These are phyloP conservation scores for Torymus texanus DNA, from an alignment of 2,888 invertebrate genomes.

Conservation along the genomic window DNA sequence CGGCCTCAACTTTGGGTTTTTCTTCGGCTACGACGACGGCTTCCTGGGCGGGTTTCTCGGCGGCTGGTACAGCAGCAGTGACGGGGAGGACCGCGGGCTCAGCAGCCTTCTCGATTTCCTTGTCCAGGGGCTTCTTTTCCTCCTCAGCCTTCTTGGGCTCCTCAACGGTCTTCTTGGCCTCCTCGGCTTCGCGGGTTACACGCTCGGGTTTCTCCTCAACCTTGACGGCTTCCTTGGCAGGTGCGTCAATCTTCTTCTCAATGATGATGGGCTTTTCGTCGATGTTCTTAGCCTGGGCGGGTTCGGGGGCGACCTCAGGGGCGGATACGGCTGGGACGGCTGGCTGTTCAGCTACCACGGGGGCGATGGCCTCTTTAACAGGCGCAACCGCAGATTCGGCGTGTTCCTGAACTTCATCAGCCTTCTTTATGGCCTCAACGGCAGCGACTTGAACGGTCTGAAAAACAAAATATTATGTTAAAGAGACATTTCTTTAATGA, in stretches of 20 bases:
- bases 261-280: slow-evolving; percentile 41
- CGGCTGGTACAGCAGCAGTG: background rate
- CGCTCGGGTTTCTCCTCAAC: slow-evolving; percentile 53
- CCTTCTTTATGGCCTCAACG: slow-evolving; percentile 15
- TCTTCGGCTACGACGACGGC: slow-evolving; percentile 42
- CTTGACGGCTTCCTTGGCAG: slow-evolving; percentile 61
- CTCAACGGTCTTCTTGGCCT: slow-evolving; percentile 45
- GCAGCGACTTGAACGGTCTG: slow-evolving; percentile 19
- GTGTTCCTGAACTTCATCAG: slow-evolving; percentile 28
- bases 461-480: background rate
- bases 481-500: too few relatives aligned
- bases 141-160: slow-evolving; percentile 29
- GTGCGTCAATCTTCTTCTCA: slow-evolving; percentile 54
- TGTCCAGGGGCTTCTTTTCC: slow-evolving; percentile 23
- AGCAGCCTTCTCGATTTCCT: slow-evolving; percentile 27
- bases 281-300: slow-evolving; percentile 51
- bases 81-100: slow-evolving; percentile 39
- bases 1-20: slow-evolving; percentile 43
- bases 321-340: background rate
- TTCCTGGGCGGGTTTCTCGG: slow-evolving; percentile 29
- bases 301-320: slow-evolving; percentile 49
- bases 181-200: slow-evolving; percentile 51
- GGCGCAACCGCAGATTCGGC: slow-evolving; percentile 27
- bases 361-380: slow-evolving; percentile 16
- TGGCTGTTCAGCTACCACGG: slow-evolving; percentile 9